These are phyloP conservation scores for Patiria pectinifera DNA, from an alignment of 53 echinoderm and acorn worm species.

Conservation along the genomic window DNA sequence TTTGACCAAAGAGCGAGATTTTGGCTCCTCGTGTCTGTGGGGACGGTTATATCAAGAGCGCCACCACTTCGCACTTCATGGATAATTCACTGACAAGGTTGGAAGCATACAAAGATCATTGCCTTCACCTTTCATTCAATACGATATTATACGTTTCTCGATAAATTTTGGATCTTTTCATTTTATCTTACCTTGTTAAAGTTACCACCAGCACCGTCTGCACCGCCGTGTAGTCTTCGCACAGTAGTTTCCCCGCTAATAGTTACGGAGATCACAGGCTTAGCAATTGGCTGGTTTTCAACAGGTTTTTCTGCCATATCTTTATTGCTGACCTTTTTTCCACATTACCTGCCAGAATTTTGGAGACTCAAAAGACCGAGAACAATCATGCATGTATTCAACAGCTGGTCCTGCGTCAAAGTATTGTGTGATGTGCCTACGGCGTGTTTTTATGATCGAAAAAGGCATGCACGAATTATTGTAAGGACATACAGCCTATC, in stretches of 20 bases:
- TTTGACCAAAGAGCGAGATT: background rate
- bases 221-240: conserved; percentile 13
- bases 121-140: background rate
- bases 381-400: background rate
- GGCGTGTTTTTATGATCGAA: background rate
- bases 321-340: background rate
- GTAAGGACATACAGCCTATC: background rate
- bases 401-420: background rate
- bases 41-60: too few species aligned
- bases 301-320: background rate
- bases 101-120: background rate
- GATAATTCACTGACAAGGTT: background rate
- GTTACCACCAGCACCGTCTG: conserved; percentile 12
- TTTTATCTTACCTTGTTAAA: conserved; percentile 25
- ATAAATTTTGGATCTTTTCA: background rate
- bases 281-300: background rate
- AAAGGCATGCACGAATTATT: too few species aligned
- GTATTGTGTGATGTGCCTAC: background rate
- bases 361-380: background rate
- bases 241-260: background rate
- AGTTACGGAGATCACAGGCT: background rate
- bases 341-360: background rate
- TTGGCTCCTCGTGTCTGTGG: too few species aligned
- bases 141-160: background rate
- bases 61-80: too few species aligned